Evolutionary conservation across 2,113 vertebrate genomes (phyloP).

Genomic region (Zosterops japonicus): DNA sequence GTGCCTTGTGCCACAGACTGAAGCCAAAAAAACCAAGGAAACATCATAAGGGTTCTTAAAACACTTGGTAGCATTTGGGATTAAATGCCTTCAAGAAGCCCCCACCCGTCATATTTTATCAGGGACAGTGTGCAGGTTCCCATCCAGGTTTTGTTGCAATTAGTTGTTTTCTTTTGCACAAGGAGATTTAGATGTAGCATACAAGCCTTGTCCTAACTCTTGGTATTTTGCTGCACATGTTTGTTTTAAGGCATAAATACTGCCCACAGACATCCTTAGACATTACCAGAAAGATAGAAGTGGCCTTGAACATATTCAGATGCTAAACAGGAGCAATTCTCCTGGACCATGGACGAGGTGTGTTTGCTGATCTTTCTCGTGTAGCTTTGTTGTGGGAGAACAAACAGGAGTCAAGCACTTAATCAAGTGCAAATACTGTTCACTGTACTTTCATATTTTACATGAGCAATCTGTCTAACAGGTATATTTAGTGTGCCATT

Average conservation of each 20-base stretch:
- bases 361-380: background rate
- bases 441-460: background rate
- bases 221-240: background rate
- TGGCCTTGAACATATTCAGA: background rate
- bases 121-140: rapidly evolving
- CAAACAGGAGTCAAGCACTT: background rate
- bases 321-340: background rate
- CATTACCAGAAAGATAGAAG: background rate
- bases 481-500: slow-evolving; percentile 14
- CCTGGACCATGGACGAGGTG: background rate
- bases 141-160: background rate
- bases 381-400: background rate
- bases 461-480: background rate
- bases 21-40: background rate
- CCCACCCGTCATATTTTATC: background rate
- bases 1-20: background rate
- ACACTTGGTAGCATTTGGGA: background rate
- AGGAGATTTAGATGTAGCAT: background rate
- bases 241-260: background rate
- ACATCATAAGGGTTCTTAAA: background rate
- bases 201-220: background rate
- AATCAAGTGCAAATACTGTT: background rate
- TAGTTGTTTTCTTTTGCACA: background rate
- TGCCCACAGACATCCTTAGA: background rate
- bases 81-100: background rate